These are phyloP conservation scores for Pandion haliaetus DNA, from an alignment of 2,113 vertebrate species.

Conservation along the genomic window DNA sequence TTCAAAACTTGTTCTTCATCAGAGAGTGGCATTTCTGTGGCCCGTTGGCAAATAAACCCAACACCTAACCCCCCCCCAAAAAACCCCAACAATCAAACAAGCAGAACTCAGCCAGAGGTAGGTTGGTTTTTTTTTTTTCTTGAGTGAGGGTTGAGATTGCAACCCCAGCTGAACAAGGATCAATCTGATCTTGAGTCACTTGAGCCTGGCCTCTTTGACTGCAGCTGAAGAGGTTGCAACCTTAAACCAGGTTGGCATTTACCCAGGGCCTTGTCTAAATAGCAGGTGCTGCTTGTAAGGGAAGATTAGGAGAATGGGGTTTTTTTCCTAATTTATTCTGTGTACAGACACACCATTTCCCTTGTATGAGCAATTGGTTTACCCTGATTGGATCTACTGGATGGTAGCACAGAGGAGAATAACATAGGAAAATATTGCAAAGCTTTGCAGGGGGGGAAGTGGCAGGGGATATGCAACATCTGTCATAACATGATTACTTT, in stretches of 20 bases:
- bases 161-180: neutral
- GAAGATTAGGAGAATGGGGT: neutral
- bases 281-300: neutral
- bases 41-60: neutral
- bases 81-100: neutral
- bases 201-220: neutral
- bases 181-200: neutral
- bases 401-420: no score
- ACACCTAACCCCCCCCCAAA: no score
- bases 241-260: constrained; percentile 16
- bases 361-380: neutral
- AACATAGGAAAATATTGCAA: neutral
- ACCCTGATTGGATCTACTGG: neutral
- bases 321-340: neutral
- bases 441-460: neutral
- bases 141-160: neutral
- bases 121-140: accelerated
- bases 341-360: accelerated
- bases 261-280: neutral
- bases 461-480: neutral
- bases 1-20: neutral
- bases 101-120: neutral
- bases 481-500: neutral
- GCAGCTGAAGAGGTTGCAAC: constrained; percentile 3
- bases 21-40: neutral